A percentile compares a stretch with the other conserved stretches of the same genome.
phyloP scores from a whole-genome alignment of 2,888 invertebrate species.

The Ellobium chinense region DNA sequence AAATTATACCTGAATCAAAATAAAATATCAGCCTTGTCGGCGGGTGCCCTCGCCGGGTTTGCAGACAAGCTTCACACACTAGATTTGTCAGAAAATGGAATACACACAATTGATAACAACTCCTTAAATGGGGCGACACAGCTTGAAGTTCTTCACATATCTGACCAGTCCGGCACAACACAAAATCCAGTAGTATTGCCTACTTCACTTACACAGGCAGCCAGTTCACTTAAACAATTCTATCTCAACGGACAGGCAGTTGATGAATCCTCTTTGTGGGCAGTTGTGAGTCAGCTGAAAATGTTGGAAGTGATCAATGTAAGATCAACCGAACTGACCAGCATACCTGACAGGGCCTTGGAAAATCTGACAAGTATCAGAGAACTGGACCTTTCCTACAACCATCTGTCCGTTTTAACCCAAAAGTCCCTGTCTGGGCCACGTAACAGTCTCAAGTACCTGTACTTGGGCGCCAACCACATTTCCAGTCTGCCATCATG shows the following conservation, averaged over 20 bases:
- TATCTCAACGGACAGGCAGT: slow-evolving; percentile 67
- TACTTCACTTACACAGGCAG: slow-evolving; percentile 57
- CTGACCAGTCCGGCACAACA: slow-evolving; percentile 44
- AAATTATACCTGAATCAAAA: slow-evolving; percentile 39
- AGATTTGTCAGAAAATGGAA: slow-evolving; percentile 61
- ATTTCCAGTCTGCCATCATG: slow-evolving; percentile 22
- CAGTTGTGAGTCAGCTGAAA: slow-evolving; percentile 70
- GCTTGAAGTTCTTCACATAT: slow-evolving; percentile 57
- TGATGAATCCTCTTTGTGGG: slow-evolving; percentile 53
- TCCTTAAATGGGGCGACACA: slow-evolving; percentile 55
- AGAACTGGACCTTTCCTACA: slow-evolving; percentile 63
- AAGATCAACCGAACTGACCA: slow-evolving; percentile 50
- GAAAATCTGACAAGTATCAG: slow-evolving; percentile 72
- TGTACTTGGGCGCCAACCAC: slow-evolving; percentile 87
- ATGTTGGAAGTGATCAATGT: slow-evolving; percentile 74
- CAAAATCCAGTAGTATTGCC: slow-evolving; percentile 40
- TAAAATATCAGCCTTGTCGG: slow-evolving; percentile 44
- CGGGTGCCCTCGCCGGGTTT: slow-evolving; percentile 54
- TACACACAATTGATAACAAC: slow-evolving; percentile 53
- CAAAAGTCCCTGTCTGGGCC: slow-evolving; percentile 65
- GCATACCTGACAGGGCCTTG: slow-evolving; percentile 65
- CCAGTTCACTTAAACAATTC: slow-evolving; percentile 73
- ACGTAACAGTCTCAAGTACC: slow-evolving; percentile 38
- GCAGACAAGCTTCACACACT: slow-evolving; percentile 52
- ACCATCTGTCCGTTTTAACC: slow-evolving; percentile 56